Percentiles rank a stretch among this genome's conserved stretches.
phyloP scores from a whole-genome alignment of 1,140 invertebrate species.

The Marisa cornuarietis region DNA sequence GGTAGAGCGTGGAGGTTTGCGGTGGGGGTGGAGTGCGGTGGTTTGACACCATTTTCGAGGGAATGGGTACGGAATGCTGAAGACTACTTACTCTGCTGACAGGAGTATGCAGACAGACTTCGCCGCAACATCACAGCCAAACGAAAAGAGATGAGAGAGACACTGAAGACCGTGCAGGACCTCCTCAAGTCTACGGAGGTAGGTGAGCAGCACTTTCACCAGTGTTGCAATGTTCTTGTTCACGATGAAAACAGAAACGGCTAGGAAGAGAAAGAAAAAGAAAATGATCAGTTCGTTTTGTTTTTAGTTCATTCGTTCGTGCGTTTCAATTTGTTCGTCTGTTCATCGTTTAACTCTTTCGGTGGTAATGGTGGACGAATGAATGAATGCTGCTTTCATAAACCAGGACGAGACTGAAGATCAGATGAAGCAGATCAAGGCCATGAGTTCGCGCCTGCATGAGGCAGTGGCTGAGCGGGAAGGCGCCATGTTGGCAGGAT shows the following conservation, averaged over 20 bases:
- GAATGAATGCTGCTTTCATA: background rate
- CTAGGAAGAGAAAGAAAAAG: too few relatives aligned
- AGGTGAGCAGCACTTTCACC: background rate
- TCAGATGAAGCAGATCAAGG: constrained; percentile 28
- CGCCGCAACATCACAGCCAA: constrained; percentile 23
- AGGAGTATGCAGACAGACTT: constrained; percentile 28
- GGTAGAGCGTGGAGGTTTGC: too few relatives aligned
- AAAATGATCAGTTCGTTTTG: too few relatives aligned
- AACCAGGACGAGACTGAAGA: constrained; percentile 31
- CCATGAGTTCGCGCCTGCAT: constrained; percentile 25
- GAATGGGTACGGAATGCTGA: too few relatives aligned
- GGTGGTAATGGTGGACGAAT: too few relatives aligned
- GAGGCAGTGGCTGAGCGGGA: constrained; percentile 27
- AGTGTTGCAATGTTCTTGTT: too few relatives aligned
- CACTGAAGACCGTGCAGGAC: constrained; percentile 24
- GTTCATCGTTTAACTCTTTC: too few relatives aligned
- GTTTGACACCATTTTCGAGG: too few relatives aligned
- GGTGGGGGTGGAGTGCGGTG: too few relatives aligned
- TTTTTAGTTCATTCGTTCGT: too few relatives aligned
- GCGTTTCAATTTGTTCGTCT: too few relatives aligned
- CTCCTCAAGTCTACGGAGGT: constrained; percentile 32
- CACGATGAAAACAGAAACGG: too few relatives aligned
- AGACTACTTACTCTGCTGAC: background rate
- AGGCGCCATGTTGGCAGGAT: constrained; percentile 13
- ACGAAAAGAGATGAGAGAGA: constrained; percentile 23